Evolutionary conservation across 2,113 vertebrate genomes (phyloP), one percentile per base, ranked within the genome.

Genomic region (Oryzias woworae): DNA sequence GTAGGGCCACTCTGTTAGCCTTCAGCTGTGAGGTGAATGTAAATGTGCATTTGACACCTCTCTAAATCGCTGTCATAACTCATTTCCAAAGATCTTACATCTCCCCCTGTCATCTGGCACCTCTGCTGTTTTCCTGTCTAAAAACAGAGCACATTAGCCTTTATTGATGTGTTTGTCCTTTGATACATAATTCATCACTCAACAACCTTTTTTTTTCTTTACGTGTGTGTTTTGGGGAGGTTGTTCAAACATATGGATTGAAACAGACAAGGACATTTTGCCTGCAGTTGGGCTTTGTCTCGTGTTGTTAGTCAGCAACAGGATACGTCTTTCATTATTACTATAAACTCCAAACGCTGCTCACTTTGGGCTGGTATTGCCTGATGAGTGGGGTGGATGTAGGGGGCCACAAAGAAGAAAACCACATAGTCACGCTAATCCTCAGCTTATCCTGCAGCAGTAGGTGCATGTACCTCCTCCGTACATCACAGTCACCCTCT

Each of bases 31-130:
- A 79, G 81, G 69, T 53, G 87, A 88, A 91, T 92, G 85, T 87
- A 87, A 90, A 91, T 86, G 82, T 80, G 72, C 65, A 51, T 80
- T 85, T 87, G 90, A 82, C 83, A 85, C 85, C 73, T 80, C 84
- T 91, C 89, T 87, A 89, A 89, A 89, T 90, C 87, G 80, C 88
- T 88, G 92, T 93, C 90, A 89, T 89, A 84, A 86, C 81, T 88
- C 84, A 88, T 92, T 91, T 89, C 75, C 81, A 68, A 62, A 61
- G 83, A 84, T 79, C 82, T 88, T 89, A 90, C 91, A 91, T 90
- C 88, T 91, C 83, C 65, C 62, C 64, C 68, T 85, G 78, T 84
- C 76, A 76, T 80, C 71, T 75, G 66, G 75, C 81, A 87, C 71
- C 84, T 78, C 81, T 73, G 75, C 83, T 81, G 77, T 84, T 85